phyloP scores from a whole-genome alignment of 2,888 invertebrate species.

The Epirrita christyi region DNA sequence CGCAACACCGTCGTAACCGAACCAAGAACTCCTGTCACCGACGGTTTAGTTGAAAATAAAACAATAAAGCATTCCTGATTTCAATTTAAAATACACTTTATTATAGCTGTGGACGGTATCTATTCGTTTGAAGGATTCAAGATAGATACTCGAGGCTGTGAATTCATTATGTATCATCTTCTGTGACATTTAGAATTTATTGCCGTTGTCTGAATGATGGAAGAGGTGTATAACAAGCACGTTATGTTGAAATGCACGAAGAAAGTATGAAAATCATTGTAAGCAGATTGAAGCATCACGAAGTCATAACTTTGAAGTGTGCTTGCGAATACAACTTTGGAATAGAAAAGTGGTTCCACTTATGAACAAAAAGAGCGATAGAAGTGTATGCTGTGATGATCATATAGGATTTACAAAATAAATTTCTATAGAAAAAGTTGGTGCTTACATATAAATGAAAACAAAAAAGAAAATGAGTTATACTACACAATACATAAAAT shows the following conservation, averaged over 20 bases:
- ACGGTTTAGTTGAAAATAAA: slow-evolving; percentile 41
- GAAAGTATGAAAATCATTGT: slow-evolving; percentile 32
- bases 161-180: slow-evolving; percentile 75
- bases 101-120: slow-evolving; percentile 2
- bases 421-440: too few species aligned
- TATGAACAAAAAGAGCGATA: slow-evolving; percentile 9
- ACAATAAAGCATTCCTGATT: slow-evolving; percentile 20
- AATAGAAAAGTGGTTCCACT: slow-evolving; percentile 11
- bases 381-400: slow-evolving; percentile 1
- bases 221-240: slow-evolving; percentile 57
- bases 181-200: slow-evolving; percentile 78
- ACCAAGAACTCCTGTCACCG: slow-evolving; percentile 48
- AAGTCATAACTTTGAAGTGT: slow-evolving; percentile 27
- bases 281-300: slow-evolving; percentile 34
- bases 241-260: slow-evolving; percentile 49
- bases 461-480: too few species aligned
- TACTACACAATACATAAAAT: too few species aligned
- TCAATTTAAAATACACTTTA: slow-evolving; percentile 8
- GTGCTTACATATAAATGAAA: too few species aligned
- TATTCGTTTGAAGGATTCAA: slow-evolving; percentile 15
- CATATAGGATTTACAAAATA: too few species aligned
- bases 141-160: slow-evolving; percentile 56
- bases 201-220: slow-evolving; percentile 68
- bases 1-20: slow-evolving; percentile 49
- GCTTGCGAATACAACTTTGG: background rate